Percentiles rank a stretch among this genome's conserved stretches.
These are phyloP conservation scores for Gastrophysa polygoni DNA, from an alignment of 2,888 invertebrate species.

Conservation along the genomic window DNA sequence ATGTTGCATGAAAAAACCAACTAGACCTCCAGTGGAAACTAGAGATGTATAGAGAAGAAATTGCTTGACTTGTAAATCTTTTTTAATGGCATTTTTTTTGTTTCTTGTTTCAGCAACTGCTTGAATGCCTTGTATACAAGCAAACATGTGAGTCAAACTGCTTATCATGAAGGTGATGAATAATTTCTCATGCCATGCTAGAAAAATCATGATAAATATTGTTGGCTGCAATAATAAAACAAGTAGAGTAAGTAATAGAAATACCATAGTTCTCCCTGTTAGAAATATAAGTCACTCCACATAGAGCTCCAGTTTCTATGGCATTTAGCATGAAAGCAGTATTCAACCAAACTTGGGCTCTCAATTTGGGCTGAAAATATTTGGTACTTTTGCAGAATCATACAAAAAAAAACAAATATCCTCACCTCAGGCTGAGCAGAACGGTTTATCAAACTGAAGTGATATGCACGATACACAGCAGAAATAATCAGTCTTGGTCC, in stretches of 20 bases:
- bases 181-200: conserved; percentile 89
- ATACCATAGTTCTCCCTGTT: conserved; percentile 93
- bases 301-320: conserved; percentile 83
- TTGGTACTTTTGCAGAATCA: neutral
- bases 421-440: conserved; percentile 63
- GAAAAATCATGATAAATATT: conserved; percentile 48
- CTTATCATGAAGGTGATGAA: conserved; percentile 90
- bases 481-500: conserved; percentile 90
- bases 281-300: conserved; percentile 91
- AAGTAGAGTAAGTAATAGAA: too few species aligned
- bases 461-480: conserved; percentile 83
- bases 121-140: conserved; percentile 66
- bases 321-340: conserved; percentile 83
- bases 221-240: conserved; percentile 61
- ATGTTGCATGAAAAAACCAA: conserved; percentile 9
- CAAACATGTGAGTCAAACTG: conserved; percentile 82
- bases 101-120: conserved; percentile 49
- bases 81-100: conserved; percentile 31
- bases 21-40: neutral
- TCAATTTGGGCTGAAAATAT: conserved; percentile 58
- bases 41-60: neutral
- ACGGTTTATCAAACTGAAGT: conserved; percentile 69
- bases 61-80: neutral
- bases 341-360: conserved; percentile 68
- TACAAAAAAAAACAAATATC: neutral